Evolutionary conservation across 2,113 vertebrate species (phyloP).

Genomic region (Chauna torquata): DNA sequence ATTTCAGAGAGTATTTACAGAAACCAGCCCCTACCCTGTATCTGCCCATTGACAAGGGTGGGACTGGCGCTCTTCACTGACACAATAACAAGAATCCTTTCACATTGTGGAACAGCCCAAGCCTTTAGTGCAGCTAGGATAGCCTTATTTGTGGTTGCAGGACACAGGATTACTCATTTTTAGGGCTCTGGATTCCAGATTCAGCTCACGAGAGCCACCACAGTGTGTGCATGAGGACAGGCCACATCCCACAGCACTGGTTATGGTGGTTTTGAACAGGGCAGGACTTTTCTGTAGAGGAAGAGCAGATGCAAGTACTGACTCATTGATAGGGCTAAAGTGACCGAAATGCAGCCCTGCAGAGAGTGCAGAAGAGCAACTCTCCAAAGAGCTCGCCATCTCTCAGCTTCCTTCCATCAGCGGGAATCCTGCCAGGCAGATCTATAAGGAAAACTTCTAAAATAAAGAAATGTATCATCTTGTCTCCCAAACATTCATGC

Average conservation of each 20-base stretch:
- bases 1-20: neutral
- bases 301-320: neutral
- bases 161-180: neutral
- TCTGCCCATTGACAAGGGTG: neutral
- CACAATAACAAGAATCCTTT: neutral
- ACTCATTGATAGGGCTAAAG: neutral
- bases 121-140: neutral
- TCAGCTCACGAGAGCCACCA: neutral
- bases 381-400: neutral
- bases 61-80: neutral
- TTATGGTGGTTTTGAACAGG: neutral
- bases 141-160: neutral
- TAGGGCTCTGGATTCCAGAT: neutral
- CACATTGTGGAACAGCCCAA: neutral
- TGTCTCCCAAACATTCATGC: neutral
- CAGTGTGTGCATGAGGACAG: neutral
- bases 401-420: neutral
- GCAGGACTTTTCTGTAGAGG: neutral
- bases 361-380: rapidly evolving
- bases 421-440: neutral
- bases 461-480: neutral
- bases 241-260: rapidly evolving
- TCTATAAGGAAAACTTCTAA: neutral
- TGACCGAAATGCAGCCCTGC: neutral
- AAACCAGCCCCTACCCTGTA: neutral